These are phyloP conservation scores for Perca flavescens DNA, from an alignment of 2,113 vertebrate genomes.

Conservation along the genomic window DNA sequence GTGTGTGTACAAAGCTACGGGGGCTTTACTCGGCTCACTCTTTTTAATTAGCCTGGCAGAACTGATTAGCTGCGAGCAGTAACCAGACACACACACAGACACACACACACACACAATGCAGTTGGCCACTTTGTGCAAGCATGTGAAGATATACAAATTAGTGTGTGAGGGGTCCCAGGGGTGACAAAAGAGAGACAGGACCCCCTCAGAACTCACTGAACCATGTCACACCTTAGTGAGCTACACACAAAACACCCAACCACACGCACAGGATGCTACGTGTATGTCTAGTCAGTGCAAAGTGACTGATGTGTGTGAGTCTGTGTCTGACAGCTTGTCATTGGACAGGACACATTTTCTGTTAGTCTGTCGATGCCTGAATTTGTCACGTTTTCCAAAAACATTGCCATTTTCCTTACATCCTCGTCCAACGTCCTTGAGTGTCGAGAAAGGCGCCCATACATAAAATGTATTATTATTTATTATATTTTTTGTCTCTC, in stretches of 20 bases:
- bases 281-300: slow-evolving; percentile 27
- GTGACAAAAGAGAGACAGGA: slow-evolving; percentile 46
- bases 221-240: slow-evolving; percentile 1
- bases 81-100: neutral
- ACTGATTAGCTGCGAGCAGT: slow-evolving; percentile 47
- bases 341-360: slow-evolving; percentile 37
- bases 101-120: neutral
- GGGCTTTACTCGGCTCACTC: slow-evolving; percentile 43
- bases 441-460: no score
- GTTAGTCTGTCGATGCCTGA: neutral
- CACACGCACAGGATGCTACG: slow-evolving; percentile 20
- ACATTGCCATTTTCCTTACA: neutral
- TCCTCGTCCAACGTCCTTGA: no score
- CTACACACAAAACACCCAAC: neutral
- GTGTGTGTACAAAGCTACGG: neutral
- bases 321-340: neutral
- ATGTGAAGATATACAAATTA: slow-evolving; percentile 28
- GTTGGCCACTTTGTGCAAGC: slow-evolving; percentile 9
- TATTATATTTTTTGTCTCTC: no score
- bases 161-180: slow-evolving; percentile 28
- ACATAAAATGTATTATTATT: no score
- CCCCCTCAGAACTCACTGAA: slow-evolving; percentile 17
- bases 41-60: slow-evolving; percentile 64
- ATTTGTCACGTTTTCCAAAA: slow-evolving; percentile 28
- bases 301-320: neutral